Evolutionary conservation across 2,113 vertebrate species (phyloP).

Genomic region (Lutjanus erythropterus): DNA sequence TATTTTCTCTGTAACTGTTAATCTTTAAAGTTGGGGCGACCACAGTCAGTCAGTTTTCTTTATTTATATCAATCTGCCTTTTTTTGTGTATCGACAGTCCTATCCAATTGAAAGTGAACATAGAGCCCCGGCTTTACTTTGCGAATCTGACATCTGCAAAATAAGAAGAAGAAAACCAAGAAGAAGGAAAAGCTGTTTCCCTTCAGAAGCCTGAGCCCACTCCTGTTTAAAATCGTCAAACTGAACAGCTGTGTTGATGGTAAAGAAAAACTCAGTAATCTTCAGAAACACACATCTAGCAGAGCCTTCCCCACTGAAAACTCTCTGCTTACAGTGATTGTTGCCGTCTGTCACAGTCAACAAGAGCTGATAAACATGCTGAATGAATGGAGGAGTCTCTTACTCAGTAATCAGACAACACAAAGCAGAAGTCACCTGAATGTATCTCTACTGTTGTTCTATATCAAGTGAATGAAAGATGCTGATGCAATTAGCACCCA

Average conservation of each 20-base stretch:
- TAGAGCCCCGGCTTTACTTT: background rate
- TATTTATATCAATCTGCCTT: background rate
- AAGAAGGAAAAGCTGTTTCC: background rate
- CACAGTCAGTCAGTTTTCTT: background rate
- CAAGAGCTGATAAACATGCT: background rate
- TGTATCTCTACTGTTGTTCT: background rate
- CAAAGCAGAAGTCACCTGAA: background rate
- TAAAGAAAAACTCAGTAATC: background rate
- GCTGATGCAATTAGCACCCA: no score
- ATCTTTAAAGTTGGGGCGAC: background rate
- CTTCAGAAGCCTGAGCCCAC: background rate
- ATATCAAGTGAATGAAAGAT: background rate
- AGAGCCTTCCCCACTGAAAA: background rate
- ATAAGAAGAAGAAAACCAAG: background rate
- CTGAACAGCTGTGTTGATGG: background rate
- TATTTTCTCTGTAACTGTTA: background rate
- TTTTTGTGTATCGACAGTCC: background rate
- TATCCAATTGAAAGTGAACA: conserved; percentile 2
- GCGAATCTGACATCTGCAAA: background rate
- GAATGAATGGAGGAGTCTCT: background rate
- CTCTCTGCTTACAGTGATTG: background rate
- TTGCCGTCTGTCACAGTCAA: background rate
- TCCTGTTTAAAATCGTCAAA: background rate
- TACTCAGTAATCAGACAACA: background rate
- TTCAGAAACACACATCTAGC: background rate